Evolutionary conservation across 1,140 invertebrate species (phyloP).

Genomic region (Homarus americanus): DNA sequence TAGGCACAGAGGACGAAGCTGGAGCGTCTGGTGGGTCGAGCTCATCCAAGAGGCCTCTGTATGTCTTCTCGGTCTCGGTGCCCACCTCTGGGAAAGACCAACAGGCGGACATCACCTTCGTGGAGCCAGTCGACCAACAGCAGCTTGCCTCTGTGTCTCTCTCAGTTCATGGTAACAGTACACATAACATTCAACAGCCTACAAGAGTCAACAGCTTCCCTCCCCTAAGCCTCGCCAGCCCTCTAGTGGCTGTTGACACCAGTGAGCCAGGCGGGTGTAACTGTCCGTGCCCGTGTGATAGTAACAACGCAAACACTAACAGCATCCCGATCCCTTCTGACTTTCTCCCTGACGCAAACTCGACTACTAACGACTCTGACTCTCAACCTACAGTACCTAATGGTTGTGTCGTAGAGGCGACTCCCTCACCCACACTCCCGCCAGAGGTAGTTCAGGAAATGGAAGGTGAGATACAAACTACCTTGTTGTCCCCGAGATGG

Average conservation of each 20-base stretch:
- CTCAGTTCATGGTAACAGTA: slow-evolving; percentile 20
- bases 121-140: slow-evolving; percentile 59
- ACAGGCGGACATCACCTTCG: slow-evolving; percentile 81
- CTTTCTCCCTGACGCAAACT: slow-evolving; percentile 9
- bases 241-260: not conserved
- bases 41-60: slow-evolving; percentile 80
- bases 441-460: slow-evolving; percentile 28
- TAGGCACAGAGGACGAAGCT: slow-evolving; percentile 83
- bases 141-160: slow-evolving; percentile 47
- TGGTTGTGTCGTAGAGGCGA: slow-evolving; percentile 37
- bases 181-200: not conserved
- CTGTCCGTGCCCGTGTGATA: slow-evolving; percentile 52
- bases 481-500: slow-evolving; percentile 38
- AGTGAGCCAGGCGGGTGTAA: slow-evolving; percentile 15
- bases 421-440: slow-evolving; percentile 27
- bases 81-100: slow-evolving; percentile 82
- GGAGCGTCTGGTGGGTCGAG: slow-evolving; percentile 78
- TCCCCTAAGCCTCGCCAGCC: not conserved
- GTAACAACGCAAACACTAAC: not conserved
- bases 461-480: slow-evolving; percentile 55
- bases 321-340: slow-evolving; percentile 42
- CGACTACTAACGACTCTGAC: slow-evolving; percentile 9
- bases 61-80: slow-evolving; percentile 86
- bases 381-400: not conserved
- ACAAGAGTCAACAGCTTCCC: not conserved